Percentiles rank a stretch among this genome's conserved stretches.
phyloP scores from a whole-genome alignment of 2,888 invertebrate species.

The Nomada ferruginata region DNA sequence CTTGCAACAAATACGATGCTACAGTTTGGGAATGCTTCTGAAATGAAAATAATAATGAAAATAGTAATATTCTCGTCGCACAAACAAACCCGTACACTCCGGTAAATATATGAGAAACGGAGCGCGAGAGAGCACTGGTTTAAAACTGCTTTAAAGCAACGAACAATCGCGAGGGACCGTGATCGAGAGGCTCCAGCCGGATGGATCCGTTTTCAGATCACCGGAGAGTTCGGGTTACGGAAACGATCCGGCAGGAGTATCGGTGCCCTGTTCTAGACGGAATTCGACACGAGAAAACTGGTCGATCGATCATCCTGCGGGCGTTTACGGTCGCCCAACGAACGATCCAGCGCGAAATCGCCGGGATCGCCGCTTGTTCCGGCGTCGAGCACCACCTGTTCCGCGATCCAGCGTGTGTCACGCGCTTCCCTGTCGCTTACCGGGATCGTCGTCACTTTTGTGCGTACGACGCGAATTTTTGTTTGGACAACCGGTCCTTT shows the following conservation, averaged over 20 bases:
- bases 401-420: slow-evolving; percentile 32
- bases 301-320: slow-evolving; percentile 61
- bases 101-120: too few species aligned
- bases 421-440: slow-evolving; percentile 44
- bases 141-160: too few species aligned
- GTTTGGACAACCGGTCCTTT: slow-evolving; percentile 67
- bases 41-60: not conserved
- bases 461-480: slow-evolving; percentile 59
- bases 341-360: slow-evolving; percentile 33
- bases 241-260: slow-evolving; percentile 50
- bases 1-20: too few species aligned
- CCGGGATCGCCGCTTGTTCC: not conserved
- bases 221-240: slow-evolving; percentile 57
- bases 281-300: slow-evolving; percentile 54
- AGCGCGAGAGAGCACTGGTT: too few species aligned
- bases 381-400: slow-evolving; percentile 65
- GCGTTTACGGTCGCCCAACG: slow-evolving; percentile 13
- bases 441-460: slow-evolving; percentile 37
- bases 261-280: slow-evolving; percentile 39
- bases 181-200: slow-evolving; percentile 7
- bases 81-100: too few species aligned
- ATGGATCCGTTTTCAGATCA: slow-evolving; percentile 55
- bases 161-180: too few species aligned
- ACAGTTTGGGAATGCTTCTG: not conserved
- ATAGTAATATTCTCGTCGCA: too few species aligned